Base-by-base conservation (phyloP, 1,140 invertebrate genomes). In the Chymomyza costata region DNA sequence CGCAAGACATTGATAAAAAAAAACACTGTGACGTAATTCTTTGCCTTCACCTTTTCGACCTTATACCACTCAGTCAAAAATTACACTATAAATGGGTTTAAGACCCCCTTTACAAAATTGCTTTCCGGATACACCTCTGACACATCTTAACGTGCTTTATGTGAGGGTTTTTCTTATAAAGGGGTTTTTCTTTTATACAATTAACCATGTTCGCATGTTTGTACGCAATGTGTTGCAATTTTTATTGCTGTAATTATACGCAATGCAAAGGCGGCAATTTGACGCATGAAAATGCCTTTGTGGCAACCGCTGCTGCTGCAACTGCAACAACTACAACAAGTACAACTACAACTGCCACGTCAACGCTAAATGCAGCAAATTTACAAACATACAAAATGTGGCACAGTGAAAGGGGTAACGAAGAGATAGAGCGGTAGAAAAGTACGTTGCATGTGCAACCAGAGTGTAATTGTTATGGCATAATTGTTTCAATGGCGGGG, bases 241-340 rank as follows among this genome's bases (percentile, higher is more conserved):
- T 80, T 80, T 73, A 80, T 80, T 80, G 68, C 74, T 46, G 60
- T 55, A 80, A 80, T 80, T 78, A 78, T 74, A 80, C 73, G 73
- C 73, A 80, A 73, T 68, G 67, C 66, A 69, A 67, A 51, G 53
- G 66, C 73, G 60, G 68, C 73, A 80, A 80, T 80, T 80, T 80
- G 73, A 80, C 74, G 73, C 73, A 81, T 81, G 73, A 62, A 80
- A 80, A 80, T 80, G 65, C 63, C 67, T 80, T 58, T 58, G 55
- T 50, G 47, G 34, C 51, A 40, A 47, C 38, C 45, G 47, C 48
- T 38, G 45, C 41, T 19, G 16, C 45, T 25, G 47, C 10, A 28
- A 28, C 25, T 6, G 25, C 25, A 56, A 46, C 32, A 37, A 39
- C 52, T 6, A 28, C 25, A 28, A 28, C 25, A 28, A 28, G 5